These are phyloP conservation scores for Tangara arthus DNA, from an alignment of 2,797 vertebrate genomes.

Conservation along the genomic window DNA sequence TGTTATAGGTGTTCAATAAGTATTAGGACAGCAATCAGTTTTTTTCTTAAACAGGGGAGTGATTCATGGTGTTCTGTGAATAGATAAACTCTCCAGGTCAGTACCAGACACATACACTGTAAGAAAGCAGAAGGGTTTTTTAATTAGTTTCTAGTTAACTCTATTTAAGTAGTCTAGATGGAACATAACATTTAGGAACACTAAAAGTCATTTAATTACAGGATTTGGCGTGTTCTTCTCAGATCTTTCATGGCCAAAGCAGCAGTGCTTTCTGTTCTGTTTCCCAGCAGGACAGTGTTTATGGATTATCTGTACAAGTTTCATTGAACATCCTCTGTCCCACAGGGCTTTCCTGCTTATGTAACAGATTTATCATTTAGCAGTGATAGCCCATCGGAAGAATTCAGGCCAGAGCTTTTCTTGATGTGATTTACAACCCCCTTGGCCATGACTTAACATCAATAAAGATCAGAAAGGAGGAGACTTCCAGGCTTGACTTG, in stretches of 20 bases:
- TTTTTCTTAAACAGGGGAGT: slow-evolving; percentile 58
- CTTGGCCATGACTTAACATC: background rate
- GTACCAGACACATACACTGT: slow-evolving; percentile 23
- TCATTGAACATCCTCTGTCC: background rate
- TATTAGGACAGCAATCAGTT: slow-evolving; percentile 73
- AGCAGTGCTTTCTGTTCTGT: background rate
- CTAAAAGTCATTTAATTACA: slow-evolving; percentile 70
- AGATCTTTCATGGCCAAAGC: slow-evolving; percentile 19
- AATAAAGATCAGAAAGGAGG: background rate
- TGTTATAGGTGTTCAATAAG: slow-evolving; percentile 74
- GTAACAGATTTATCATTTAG: slow-evolving; percentile 11
- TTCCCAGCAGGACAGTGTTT: slow-evolving; percentile 7
- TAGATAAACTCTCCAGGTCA: slow-evolving; percentile 33
- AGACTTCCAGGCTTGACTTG: background rate
- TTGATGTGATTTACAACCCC: background rate
- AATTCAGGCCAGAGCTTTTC: background rate
- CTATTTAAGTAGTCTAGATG: slow-evolving; percentile 56
- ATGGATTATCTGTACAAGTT: slow-evolving; percentile 49
- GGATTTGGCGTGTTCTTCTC: slow-evolving; percentile 45
- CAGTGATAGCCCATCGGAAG: background rate
- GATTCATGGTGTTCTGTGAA: slow-evolving; percentile 60
- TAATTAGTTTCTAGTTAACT: slow-evolving; percentile 72
- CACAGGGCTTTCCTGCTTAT: background rate
- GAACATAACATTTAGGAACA: slow-evolving; percentile 63
- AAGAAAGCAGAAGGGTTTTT: slow-evolving; percentile 51